Percentiles rank a stretch among this genome's conserved stretches.
phyloP scores from a whole-genome alignment of 1,140 invertebrate species.

The Cephus cinctus region DNA sequence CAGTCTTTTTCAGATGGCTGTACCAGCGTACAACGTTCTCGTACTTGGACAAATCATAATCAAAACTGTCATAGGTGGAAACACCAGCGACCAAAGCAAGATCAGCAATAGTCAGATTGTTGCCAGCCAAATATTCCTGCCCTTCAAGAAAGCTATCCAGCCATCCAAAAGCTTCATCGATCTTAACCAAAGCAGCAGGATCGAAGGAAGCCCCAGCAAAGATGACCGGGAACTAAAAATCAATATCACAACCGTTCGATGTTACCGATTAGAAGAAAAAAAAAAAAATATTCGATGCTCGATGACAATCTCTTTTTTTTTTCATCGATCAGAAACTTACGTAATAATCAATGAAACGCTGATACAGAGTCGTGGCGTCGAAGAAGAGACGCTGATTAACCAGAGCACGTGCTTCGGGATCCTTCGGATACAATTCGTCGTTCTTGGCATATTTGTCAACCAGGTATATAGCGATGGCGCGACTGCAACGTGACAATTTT shows the following conservation, averaged over 20 bases:
- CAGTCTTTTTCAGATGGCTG: constrained; percentile 61
- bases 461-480: constrained; percentile 67
- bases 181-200: constrained; percentile 63
- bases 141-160: constrained; percentile 65
- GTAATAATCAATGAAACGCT: constrained; percentile 62
- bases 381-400: constrained; percentile 71
- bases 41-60: constrained; percentile 65
- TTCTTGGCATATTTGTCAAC: constrained; percentile 66
- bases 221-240: constrained; percentile 65
- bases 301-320: no score
- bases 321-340: no score
- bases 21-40: constrained; percentile 65
- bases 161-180: constrained; percentile 64
- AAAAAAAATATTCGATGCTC: no score
- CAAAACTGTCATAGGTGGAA: constrained; percentile 66
- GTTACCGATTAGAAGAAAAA: no score
- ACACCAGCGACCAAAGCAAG: constrained; percentile 62
- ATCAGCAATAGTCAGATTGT: constrained; percentile 69
- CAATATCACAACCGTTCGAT: constrained; percentile 24
- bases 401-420: constrained; percentile 61
- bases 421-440: constrained; percentile 63
- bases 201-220: constrained; percentile 62
- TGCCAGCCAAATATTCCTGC: constrained; percentile 63
- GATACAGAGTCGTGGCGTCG: constrained; percentile 68
- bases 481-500: constrained; percentile 36